Percentiles rank a stretch among this genome's conserved stretches.
These are phyloP conservation scores for Scaptomyza graminum DNA, from an alignment of 1,140 invertebrate genomes.

Conservation along the genomic window DNA sequence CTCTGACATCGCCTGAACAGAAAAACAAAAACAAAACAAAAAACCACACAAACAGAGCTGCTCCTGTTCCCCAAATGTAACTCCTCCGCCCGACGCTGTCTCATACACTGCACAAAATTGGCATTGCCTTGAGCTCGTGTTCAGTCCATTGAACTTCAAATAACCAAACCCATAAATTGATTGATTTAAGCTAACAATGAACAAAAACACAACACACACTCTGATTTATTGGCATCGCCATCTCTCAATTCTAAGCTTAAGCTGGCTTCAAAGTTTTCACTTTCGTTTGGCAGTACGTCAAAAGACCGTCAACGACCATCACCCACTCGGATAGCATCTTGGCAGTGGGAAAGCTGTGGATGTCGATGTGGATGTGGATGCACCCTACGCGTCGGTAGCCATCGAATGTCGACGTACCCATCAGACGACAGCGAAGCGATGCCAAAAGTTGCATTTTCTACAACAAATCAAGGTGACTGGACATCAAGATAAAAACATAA, in stretches of 20 bases:
- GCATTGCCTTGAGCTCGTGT: constrained; percentile 22
- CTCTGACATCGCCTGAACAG: constrained; percentile 61
- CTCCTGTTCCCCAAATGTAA: constrained; percentile 12
- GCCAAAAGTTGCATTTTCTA: constrained; percentile 81
- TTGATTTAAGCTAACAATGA: constrained; percentile 45
- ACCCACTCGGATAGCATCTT: constrained; percentile 34
- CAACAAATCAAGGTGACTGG: constrained; percentile 83
- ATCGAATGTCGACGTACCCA: not conserved
- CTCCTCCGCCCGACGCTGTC: not conserved
- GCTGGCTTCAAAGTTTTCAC: constrained; percentile 46
- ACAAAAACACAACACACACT: constrained; percentile 1
- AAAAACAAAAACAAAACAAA: too few relatives aligned
- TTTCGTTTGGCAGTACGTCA: constrained; percentile 60
- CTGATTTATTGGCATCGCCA: constrained; percentile 42
- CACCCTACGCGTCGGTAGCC: constrained; percentile 71
- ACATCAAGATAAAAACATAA: constrained; percentile 83
- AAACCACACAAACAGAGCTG: constrained; percentile 1
- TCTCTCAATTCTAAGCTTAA: constrained; percentile 62
- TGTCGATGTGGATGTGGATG: constrained; percentile 16
- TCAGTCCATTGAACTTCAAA: constrained; percentile 51
- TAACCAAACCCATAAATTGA: constrained; percentile 69
- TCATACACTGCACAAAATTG: constrained; percentile 41
- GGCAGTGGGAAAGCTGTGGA: constrained; percentile 33
- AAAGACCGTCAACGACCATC: constrained; percentile 3
- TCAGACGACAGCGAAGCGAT: constrained; percentile 42